These are phyloP conservation scores for Esperia sulphurella DNA, from an alignment of 2,888 invertebrate genomes.

Conservation along the genomic window DNA sequence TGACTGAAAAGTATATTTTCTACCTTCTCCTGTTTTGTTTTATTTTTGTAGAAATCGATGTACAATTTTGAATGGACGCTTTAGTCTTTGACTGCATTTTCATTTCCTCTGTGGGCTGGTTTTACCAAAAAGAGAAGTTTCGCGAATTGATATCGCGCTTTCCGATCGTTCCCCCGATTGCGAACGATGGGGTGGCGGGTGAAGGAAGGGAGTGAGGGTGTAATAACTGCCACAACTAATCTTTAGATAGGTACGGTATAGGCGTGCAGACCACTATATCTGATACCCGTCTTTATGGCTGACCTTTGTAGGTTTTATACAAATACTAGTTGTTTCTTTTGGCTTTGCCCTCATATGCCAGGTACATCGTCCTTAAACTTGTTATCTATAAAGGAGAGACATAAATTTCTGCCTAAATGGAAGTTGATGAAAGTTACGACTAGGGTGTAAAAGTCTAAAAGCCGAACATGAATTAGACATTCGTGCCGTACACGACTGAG, in stretches of 20 bases:
- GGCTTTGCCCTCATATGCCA: too few relatives aligned
- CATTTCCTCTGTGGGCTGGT: conserved; percentile 39
- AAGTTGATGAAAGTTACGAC: too few relatives aligned
- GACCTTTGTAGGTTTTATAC: conserved; percentile 22
- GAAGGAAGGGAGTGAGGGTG: conserved; percentile 20
- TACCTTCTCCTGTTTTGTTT: not conserved
- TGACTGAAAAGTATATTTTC: not conserved
- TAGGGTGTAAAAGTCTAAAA: not conserved
- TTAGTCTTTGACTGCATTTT: conserved; percentile 26
- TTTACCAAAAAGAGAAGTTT: conserved; percentile 42
- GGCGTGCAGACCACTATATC: conserved; percentile 13
- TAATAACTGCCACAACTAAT: conserved; percentile 55
- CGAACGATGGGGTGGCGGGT: conserved; percentile 16
- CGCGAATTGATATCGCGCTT: conserved; percentile 56
- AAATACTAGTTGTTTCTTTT: too few relatives aligned
- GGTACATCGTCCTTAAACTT: too few relatives aligned
- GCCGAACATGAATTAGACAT: not conserved
- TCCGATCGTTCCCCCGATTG: conserved; percentile 44
- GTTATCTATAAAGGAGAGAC: too few relatives aligned
- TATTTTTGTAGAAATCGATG: too few relatives aligned
- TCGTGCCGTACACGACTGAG: not conserved
- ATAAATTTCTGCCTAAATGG: too few relatives aligned
- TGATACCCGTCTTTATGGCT: conserved; percentile 32
- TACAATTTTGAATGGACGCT: not conserved
- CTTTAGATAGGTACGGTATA: conserved; percentile 29